Base-by-base conservation (phyloP, 1,140 invertebrate species). In the Planococcus citri region DNA sequence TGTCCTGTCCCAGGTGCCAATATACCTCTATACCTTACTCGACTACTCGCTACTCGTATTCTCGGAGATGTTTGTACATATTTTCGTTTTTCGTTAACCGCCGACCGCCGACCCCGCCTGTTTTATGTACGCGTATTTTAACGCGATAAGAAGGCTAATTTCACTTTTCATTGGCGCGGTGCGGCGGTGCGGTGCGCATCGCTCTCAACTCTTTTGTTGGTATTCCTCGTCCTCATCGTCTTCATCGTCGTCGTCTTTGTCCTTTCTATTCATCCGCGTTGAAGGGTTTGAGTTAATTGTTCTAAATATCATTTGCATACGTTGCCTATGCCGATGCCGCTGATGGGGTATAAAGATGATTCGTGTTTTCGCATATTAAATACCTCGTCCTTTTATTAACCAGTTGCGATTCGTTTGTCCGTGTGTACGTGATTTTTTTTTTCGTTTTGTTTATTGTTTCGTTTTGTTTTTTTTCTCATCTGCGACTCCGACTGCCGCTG, bases 351-450 rank as follows among this genome's bases (percentile, higher is more conserved):
- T 2, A 64, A 64, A 64, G 25, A 64, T 64, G 60, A 64, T 64
- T 64, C 60, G 60, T 64, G 60, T 64, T 64, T 64, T 64, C 60
- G 60, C 60, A 64, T 64, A 64, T 64, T 64, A 64, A 64, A 64
- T 64, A 64, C 60, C 41, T 6, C 6, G 12, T 64, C 20, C 60
- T 64, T 20, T 64, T 64, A 64, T 64, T 64, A 64, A 64, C 60
- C 24, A 64, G 60, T 64, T 64, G 4, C 24, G 20, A 64, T 64
- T 3, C 60, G 25, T 25, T 64, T 64, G 24, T 21, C 60, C 24
- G 60, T 64, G 17, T 51, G 41, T 9, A 51, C 17, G 4, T 51
- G 41, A 20, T 51, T 51, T 51, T 51, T 51, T 51, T 6, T 33
- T 33, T 33, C 12, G 29, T 33, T 33, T 33, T 33, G 29, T 33